Conservation (phyloP, 1,140 invertebrate species). For the Drosophila santomea region DNA sequence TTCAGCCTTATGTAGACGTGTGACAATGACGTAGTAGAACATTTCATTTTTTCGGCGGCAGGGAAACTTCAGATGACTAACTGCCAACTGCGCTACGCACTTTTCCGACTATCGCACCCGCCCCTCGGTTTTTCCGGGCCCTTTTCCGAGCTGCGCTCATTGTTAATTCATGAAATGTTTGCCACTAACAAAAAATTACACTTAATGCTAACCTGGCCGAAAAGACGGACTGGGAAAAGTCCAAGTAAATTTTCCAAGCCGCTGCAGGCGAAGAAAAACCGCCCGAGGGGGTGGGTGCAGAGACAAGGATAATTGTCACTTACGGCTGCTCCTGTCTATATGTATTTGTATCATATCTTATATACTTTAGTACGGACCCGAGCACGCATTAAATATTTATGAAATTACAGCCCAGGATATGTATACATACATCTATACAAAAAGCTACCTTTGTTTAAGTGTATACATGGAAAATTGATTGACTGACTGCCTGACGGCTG, state of each 20-base stretch:
- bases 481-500: slow-evolving; percentile 55
- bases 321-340: slow-evolving; percentile 45
- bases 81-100: slow-evolving; percentile 54
- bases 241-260: slow-evolving; percentile 37
- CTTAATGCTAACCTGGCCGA: slow-evolving; percentile 50
- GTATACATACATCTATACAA: slow-evolving; percentile 10
- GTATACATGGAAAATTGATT: slow-evolving; percentile 49
- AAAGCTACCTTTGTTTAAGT: slow-evolving; percentile 19
- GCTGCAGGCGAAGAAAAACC: slow-evolving; percentile 13
- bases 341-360: slow-evolving; percentile 40
- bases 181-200: slow-evolving; percentile 67
- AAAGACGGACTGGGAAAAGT: slow-evolving; percentile 7
- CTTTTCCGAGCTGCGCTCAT: slow-evolving; percentile 24
- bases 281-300: background rate
- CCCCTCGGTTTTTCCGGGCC: background rate
- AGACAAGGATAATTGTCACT: slow-evolving; percentile 60
- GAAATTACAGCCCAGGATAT: slow-evolving; percentile 38
- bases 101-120: background rate
- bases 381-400: slow-evolving; percentile 56
- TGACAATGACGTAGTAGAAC: slow-evolving; percentile 65
- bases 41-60: slow-evolving; percentile 55
- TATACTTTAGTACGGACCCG: slow-evolving; percentile 17
- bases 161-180: slow-evolving; percentile 67
- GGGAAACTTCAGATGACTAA: slow-evolving; percentile 55
- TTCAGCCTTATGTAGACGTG: slow-evolving; percentile 33